Percentiles rank a stretch among this genome's conserved stretches.
Evolutionary conservation across 2,113 vertebrate genomes (phyloP).

Genomic region (Micromys minutus): DNA sequence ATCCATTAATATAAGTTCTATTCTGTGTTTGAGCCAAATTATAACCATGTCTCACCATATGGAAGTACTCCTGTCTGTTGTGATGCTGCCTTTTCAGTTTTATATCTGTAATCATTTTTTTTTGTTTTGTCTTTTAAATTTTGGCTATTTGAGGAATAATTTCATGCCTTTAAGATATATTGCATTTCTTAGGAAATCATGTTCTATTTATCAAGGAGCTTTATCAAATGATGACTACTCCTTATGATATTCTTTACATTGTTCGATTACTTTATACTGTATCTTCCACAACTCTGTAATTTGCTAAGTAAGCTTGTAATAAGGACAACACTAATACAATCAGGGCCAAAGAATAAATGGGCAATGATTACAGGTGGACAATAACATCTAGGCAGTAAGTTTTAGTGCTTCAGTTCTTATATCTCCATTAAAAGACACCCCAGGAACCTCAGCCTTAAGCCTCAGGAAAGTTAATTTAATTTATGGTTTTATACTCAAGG

Average conservation of each 20-base stretch:
- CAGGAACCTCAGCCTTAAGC: conserved; percentile 31
- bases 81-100: background rate
- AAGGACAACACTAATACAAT: conserved; percentile 52
- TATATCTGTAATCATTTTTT: background rate
- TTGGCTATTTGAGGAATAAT: background rate
- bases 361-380: conserved; percentile 36
- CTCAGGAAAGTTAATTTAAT: conserved; percentile 35
- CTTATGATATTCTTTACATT: background rate
- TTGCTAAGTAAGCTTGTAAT: conserved; percentile 16
- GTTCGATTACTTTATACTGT: conserved; percentile 1
- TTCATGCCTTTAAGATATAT: background rate
- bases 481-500: conserved; percentile 35
- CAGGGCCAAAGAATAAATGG: conserved; percentile 52
- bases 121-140: conserved; percentile 1
- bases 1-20: background rate
- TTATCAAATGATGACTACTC: conserved; percentile 9
- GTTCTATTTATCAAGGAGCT: conserved; percentile 28
- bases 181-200: background rate
- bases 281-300: background rate
- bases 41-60: background rate
- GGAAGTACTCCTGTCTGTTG: background rate
- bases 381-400: conserved; percentile 48
- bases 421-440: conserved; percentile 53
- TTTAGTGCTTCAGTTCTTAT: conserved; percentile 55
- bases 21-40: background rate